phyloP scores from a whole-genome alignment of 2,888 invertebrate species.

The Pheosia tremula region DNA sequence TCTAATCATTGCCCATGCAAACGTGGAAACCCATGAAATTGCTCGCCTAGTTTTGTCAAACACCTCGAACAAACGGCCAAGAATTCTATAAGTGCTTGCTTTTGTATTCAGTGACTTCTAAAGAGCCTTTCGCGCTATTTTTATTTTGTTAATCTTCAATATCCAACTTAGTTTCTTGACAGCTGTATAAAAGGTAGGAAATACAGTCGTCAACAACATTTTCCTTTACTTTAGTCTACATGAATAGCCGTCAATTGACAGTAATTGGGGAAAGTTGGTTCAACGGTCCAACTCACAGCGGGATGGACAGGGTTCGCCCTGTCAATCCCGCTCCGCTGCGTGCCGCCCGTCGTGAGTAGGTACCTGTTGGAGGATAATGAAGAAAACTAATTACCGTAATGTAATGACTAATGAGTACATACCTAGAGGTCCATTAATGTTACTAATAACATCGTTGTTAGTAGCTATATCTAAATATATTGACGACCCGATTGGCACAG shows the following conservation, averaged over 20 bases:
- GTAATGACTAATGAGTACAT: background rate
- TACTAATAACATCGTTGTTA: background rate
- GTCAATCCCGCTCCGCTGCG: background rate
- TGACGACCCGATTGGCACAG: too few relatives aligned
- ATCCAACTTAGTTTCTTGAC: too few relatives aligned
- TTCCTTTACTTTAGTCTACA: background rate
- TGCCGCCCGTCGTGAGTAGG: background rate
- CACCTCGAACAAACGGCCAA: too few relatives aligned
- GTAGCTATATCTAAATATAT: background rate
- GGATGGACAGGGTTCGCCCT: background rate
- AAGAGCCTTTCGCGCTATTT: too few relatives aligned
- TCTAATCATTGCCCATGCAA: too few relatives aligned
- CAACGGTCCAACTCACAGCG: background rate
- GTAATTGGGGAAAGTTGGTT: constrained; percentile 3
- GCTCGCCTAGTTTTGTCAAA: too few relatives aligned
- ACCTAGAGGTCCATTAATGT: background rate
- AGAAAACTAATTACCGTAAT: background rate
- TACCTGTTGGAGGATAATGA: background rate
- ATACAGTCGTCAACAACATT: background rate
- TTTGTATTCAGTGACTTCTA: too few relatives aligned
- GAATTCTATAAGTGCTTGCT: too few relatives aligned
- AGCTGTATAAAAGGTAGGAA: too few relatives aligned
- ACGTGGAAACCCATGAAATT: too few relatives aligned
- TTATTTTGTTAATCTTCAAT: too few relatives aligned
- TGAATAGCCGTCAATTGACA: background rate